Evolutionary conservation across 2,888 invertebrate species (phyloP), one percentile per base, ranked within the genome.

Genomic region (Drosophila neotestacea): DNA sequence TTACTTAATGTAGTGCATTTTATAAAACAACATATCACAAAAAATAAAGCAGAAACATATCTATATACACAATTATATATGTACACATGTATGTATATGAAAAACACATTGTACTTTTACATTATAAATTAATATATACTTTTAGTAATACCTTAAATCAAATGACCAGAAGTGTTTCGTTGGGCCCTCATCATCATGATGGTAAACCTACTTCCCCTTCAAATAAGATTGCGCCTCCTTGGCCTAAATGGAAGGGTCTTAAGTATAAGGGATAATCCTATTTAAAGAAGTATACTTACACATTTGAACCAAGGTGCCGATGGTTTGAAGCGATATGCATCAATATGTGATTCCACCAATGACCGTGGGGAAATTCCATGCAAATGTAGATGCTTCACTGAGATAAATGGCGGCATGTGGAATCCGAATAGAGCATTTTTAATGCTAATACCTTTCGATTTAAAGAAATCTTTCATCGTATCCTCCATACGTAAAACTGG

Each of bases 351-450:
- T 96, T 70, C 11, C 96, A 98, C 96, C 69, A 95, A 94, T 0
- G 95, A 94, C n/a, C 94, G 94, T 0, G 98, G 97, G 0, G 96
- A 95, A 59, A 98, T 98, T 0, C 95, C 94, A 87, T 98, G 98
- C 63, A 98, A 93, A 91, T 98, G 98, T 13, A 92, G 72, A 92
- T 98, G 98, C 47, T 93, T 92, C 0, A 98, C 94, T 1, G 96
- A 95, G 67, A 96, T 95, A 92, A 98, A 98, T 0, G 98, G 98
- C 0, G 98, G 98, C 95, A 97, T 96, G 91, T 98, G 98, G 90
- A 97, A 98, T 0, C 98, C 98, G 48, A 95, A 93, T 52, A 95
- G 93, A 13, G 93, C 92, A 61, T 94, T 93, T 0, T 92, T 89
- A 0, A 91, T 47, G 0, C 92, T 81, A 0, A 94, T 92, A 16